A percentile compares a stretch with the other conserved stretches of the same genome.
phyloP scores from a whole-genome alignment of 2,888 invertebrate species.

The Andrena fulva region DNA sequence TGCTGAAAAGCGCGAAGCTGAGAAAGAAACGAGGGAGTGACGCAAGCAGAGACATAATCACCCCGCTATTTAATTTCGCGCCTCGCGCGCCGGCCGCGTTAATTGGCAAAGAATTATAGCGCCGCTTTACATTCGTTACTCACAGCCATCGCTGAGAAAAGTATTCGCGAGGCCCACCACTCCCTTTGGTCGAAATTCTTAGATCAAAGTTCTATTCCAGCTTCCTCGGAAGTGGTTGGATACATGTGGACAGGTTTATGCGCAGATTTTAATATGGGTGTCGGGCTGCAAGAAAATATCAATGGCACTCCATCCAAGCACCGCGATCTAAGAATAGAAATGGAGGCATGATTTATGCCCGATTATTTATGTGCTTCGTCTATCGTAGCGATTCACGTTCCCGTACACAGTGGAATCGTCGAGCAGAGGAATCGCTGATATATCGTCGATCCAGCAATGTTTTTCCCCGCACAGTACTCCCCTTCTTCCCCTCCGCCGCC shows the following conservation, averaged over 20 bases:
- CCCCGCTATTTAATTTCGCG: no score
- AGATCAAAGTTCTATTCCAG: no score
- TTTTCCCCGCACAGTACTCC: conserved; percentile 8
- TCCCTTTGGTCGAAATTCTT: no score
- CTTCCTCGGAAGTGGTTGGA: no score
- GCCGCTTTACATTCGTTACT: no score
- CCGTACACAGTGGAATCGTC: conserved; percentile 1
- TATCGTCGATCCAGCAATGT: conserved; percentile 54
- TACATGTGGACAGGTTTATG: not conserved
- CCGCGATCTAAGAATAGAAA: conserved; percentile 44
- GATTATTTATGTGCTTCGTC: conserved; percentile 58
- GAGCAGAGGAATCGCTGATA: conserved; percentile 52
- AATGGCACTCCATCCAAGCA: not conserved
- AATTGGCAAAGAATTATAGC: no score
- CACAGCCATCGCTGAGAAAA: no score
- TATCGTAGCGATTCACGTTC: conserved; percentile 33
- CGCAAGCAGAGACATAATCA: no score
- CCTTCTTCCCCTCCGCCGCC: not conserved
- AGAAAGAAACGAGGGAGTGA: no score
- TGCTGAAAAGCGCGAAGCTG: no score
- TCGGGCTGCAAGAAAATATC: conserved; percentile 9
- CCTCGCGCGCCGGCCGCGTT: no score
- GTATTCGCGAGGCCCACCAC: no score
- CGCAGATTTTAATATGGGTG: conserved; percentile 8
- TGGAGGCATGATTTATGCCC: conserved; percentile 59